Evolutionary conservation across 1,140 invertebrate species (phyloP).

Genomic region (Parasteatoda tepidariorum): DNA sequence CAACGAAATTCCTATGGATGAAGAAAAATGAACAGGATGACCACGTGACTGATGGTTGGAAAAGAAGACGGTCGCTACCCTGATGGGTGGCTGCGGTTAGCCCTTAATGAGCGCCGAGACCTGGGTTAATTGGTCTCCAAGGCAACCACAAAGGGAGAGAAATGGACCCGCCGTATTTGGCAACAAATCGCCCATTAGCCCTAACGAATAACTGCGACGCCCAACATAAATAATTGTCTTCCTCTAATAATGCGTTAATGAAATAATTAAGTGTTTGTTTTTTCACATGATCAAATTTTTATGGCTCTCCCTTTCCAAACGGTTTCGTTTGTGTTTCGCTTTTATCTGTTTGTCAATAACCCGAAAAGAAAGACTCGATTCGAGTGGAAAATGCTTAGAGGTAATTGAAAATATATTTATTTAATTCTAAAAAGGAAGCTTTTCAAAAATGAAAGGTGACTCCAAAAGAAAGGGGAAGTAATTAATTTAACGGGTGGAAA

Average conservation of each 20-base stretch:
- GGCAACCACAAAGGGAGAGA: slow-evolving; percentile 32
- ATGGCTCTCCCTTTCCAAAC: slow-evolving; percentile 23
- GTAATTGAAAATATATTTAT: slow-evolving; percentile 5
- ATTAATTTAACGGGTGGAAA: too few species aligned
- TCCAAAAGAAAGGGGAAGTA: too few species aligned
- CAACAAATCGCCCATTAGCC: slow-evolving; percentile 55
- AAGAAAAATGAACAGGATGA: too few species aligned
- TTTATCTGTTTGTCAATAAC: slow-evolving; percentile 39
- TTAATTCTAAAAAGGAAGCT: neutral
- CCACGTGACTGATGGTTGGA: slow-evolving; percentile 49
- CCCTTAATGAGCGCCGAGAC: slow-evolving; percentile 50
- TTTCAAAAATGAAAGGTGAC: neutral
- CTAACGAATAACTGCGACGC: slow-evolving; percentile 39
- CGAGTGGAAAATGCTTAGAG: neutral
- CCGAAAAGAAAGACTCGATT: neutral
- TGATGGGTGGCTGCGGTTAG: slow-evolving; percentile 56
- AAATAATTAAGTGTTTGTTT: slow-evolving; percentile 58
- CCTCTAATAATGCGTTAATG: slow-evolving; percentile 54
- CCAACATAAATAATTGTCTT: slow-evolving; percentile 50
- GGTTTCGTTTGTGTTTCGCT: slow-evolving; percentile 17
- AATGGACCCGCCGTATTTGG: slow-evolving; percentile 43
- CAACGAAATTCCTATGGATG: too few species aligned
- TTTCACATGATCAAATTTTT: slow-evolving; percentile 34
- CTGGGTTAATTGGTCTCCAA: slow-evolving; percentile 50
- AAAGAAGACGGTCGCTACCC: slow-evolving; percentile 2